These are phyloP conservation scores for Pristionchus fissidentatus DNA, from an alignment of 2,888 invertebrate species.

Conservation along the genomic window DNA sequence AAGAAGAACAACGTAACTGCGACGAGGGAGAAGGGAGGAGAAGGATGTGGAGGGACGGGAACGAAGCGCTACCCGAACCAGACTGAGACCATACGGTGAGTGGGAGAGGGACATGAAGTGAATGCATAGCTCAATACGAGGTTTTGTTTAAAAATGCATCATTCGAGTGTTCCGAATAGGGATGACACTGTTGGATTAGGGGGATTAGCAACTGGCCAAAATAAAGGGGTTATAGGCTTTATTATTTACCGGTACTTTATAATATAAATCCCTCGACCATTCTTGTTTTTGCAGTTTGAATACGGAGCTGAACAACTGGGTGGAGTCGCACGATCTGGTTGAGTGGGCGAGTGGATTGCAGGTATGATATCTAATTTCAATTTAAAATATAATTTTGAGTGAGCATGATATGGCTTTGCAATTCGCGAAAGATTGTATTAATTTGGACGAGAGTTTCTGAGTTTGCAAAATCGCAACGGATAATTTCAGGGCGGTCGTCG, in stretches of 20 bases:
- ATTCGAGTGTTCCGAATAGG: background rate
- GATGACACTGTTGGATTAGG: background rate
- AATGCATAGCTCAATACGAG: background rate
- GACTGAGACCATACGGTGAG: constrained; percentile 51
- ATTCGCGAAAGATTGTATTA: background rate
- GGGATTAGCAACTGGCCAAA: too few species aligned
- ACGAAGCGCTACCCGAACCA: constrained; percentile 48
- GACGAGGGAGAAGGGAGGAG: background rate
- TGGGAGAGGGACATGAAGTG: background rate
- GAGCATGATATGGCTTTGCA: background rate
- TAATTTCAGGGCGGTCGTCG: constrained; percentile 28
- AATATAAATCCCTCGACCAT: background rate
- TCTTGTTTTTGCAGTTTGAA: constrained; percentile 62
- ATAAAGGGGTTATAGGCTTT: too few species aligned
- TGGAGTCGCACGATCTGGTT: constrained; percentile 64
- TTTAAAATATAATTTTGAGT: background rate
- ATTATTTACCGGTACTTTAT: background rate
- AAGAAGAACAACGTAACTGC: background rate
- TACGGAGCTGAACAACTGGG: constrained; percentile 67
- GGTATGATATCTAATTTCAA: constrained; percentile 25
- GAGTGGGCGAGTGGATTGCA: constrained; percentile 37
- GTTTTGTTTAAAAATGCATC: background rate
- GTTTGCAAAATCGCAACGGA: background rate
- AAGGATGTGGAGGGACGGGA: constrained; percentile 13
- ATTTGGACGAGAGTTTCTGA: background rate